Base-by-base conservation (phyloP, 2,797 vertebrate genomes). In the Ciconia nigra region DNA sequence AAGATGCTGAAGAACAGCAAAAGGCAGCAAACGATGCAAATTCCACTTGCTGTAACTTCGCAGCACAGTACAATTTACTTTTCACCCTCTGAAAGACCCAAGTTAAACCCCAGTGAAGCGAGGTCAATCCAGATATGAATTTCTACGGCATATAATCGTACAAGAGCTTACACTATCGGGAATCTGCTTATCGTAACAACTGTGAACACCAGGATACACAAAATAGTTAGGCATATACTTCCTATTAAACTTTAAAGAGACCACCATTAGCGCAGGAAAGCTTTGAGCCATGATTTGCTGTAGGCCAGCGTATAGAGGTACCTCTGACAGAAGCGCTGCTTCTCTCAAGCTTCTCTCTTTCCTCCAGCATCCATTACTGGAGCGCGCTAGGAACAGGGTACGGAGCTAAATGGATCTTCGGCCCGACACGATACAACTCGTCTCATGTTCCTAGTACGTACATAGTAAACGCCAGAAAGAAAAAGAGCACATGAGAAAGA, bases 391-490 rank as follows among this genome's bases (percentile, higher is more conserved):
- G 15, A 90, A 9, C 3, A 19, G 15, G 13, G 11, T 15, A 11
- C 3, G 13, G 39, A 67, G 44, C 0, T 3, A 42, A 82, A 71
- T 5, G 9, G 39, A 22, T 71, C 70, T 71, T 25, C 4, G 5
- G 41, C 35, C 51, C 72, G 54, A 52, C 19, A 19, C 5, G 11
- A 13, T 0, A 7, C 22, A 31, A 3, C 11, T 51, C 15, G 1
- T 26, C 26, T 52, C 22, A 5, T 2, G 8, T 3, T 61, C 39
- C 62, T 21, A n/a, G 37, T 5, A 26, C 1, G 2, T 14, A 17
- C 19, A 5, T 2, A 66, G 31, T 15, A 58, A 70, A 71, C 10
- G 11, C 9, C 35, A n/a, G 42, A 37, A 22, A 80, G 55, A n/a
- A 41, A 44, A 74, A 82, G 20, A 55, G 18, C 28, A 5, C 10